Conservation (phyloP, 35 echinoderm and acorn worm genomes). For the Acanthaster planci region DNA sequence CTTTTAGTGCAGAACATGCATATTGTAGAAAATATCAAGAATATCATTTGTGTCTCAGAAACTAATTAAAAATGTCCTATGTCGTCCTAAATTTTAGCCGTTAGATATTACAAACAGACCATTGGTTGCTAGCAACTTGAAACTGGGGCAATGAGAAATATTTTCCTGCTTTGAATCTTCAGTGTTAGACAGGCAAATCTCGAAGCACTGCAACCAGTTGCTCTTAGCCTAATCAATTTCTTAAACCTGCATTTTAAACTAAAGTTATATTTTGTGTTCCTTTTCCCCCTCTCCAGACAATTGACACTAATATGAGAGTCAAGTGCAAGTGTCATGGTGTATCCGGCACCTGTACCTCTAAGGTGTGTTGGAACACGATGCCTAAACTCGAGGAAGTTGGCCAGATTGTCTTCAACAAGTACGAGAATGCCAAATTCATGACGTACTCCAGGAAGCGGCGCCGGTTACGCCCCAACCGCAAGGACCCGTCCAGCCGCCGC, state of each 20-base stretch:
- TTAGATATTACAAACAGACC: no score
- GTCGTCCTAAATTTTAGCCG: no score
- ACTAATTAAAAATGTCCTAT: no score
- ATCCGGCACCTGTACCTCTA: slow-evolving; percentile 87
- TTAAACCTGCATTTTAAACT: neutral
- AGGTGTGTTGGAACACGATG: slow-evolving; percentile 97
- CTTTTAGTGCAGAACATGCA: no score
- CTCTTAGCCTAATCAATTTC: no score
- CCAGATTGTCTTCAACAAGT: slow-evolving; percentile 43
- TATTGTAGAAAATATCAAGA: no score
- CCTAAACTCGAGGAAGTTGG: slow-evolving; percentile 72
- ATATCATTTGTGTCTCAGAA: no score
- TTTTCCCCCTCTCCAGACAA: slow-evolving; percentile 62
- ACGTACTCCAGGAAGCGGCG: slow-evolving; percentile 67
- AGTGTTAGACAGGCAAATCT: no score
- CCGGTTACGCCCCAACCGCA: slow-evolving; percentile 65
- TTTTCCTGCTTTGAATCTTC: no score
- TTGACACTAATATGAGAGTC: slow-evolving; percentile 77
- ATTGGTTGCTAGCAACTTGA: no score
- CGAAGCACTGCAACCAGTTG: no score
- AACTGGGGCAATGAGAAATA: no score
- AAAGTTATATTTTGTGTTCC: neutral
- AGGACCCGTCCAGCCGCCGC: slow-evolving; percentile 21
- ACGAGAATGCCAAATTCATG: slow-evolving; percentile 52
- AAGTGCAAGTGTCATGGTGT: slow-evolving; percentile 98